Base-by-base conservation (phyloP, 2,113 vertebrate genomes). In the Picathartes gymnocephalus region DNA sequence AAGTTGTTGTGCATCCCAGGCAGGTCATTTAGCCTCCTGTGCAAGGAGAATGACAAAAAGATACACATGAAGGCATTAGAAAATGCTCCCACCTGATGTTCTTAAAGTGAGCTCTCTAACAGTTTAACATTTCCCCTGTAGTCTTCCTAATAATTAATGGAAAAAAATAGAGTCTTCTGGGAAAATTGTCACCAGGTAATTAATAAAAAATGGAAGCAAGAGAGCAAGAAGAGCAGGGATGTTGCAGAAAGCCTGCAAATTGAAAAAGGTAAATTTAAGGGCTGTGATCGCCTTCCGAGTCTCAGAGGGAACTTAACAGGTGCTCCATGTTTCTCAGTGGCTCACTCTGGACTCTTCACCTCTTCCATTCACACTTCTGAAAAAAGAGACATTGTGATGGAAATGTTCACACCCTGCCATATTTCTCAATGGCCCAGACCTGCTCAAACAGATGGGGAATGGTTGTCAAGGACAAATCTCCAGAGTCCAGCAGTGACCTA, bases 141-240 rank as follows among this genome's bases (percentile, higher is more conserved):
- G 90, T 73, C 84, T 71, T 89, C 21, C 66, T 83, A 88, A 96
- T 93, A 93, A 96, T 93, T 95, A 95, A 95, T 92, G 90, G 53
- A 33, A 93, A 39, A 39, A 82, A 78, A 51, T 9, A 71, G 57
- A 86, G 27, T 82, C 94, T 74, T 94, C 61, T 85, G 88, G 90
- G 95, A 80, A 93, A 97, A 94, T 57, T 90, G 79, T 91, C 92
- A 92, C 84, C 0, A 2, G 71, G 54, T 97, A 96, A 96, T 97
- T 97, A 97, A 97, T 95, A 90, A 94, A 94, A 94, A 81, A 94
- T 93, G 35, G 91, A 94, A 86, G 85, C 1, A n/a, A 92, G 64
- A 70, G 62, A 83, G 61, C 48, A 72, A 68, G 57, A 70, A 81
- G 51, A 74, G 77, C 56, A 81, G 50, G 70, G 62, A 88, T 42